Conservation (phyloP, 2,888 invertebrate genomes). For the Rhingia rostrata region DNA sequence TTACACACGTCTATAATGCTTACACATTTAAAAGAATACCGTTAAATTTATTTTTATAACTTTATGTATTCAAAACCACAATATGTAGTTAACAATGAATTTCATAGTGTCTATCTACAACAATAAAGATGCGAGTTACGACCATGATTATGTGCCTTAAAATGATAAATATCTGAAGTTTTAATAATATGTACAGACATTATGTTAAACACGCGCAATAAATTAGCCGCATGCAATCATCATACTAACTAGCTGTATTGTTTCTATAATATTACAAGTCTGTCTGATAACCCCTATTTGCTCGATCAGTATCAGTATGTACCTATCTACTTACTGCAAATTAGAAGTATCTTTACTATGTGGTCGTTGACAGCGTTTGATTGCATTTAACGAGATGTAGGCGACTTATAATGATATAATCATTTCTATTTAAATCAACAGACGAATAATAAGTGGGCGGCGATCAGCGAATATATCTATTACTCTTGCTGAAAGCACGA, state of each 20-base stretch:
- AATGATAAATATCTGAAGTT: too few species aligned
- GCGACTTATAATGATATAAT: conserved; percentile 23
- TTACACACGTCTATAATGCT: too few species aligned
- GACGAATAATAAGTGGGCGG: conserved; percentile 12
- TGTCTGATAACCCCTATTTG: background rate
- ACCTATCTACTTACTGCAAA: conserved; percentile 7
- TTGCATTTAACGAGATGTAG: conserved; percentile 14
- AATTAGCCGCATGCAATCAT: background rate
- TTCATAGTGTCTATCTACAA: too few species aligned
- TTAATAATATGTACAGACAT: too few species aligned
- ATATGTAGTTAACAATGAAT: too few species aligned
- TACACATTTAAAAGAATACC: too few species aligned
- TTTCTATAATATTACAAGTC: background rate
- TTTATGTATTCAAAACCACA: too few species aligned
- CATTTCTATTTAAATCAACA: conserved; percentile 30
- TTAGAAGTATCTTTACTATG: conserved; percentile 6
- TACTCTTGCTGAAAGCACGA: background rate
- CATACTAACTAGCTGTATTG: background rate
- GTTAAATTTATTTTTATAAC: too few species aligned
- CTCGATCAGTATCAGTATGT: background rate
- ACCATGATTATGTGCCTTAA: too few species aligned
- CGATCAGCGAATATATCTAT: too few species aligned
- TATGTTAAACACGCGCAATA: too few species aligned
- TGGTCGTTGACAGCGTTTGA: conserved; percentile 19
- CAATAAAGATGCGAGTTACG: too few species aligned